Evolutionary conservation across 2,888 invertebrate genomes (phyloP), one percentile per base, ranked within the genome.

Genomic region (Monoplex corrugatus): DNA sequence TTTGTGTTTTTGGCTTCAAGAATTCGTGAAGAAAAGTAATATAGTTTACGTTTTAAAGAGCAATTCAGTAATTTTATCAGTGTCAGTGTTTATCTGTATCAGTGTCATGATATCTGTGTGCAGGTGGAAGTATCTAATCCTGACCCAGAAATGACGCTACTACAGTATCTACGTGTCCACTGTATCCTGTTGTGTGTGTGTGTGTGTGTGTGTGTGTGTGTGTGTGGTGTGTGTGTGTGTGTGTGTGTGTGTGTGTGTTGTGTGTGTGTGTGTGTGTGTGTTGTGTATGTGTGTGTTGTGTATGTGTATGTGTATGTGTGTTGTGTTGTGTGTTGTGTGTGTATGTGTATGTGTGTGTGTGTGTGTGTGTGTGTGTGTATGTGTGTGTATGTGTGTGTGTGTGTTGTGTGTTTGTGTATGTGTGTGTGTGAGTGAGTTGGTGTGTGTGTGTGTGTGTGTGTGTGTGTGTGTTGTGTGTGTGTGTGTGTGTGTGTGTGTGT

Each of bases 131-230:
- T 90, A 28, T 19, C 43, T 13, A 86, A 23, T 50, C 90, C 90
- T 0, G 91, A 91, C 44, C 90, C 91, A 40, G 89, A 90, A 80
- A 88, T 84, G 89, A 91, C 90, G 1, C 43, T 91, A n/a, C 87
- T 91, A 72, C 88, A 89, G 40, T 91, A 89, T 63, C 57, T 91
- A 6, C 88, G 91, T 23, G 84, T 45, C 2, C 82, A 90, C 44
- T 75, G 91, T 91, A 91, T 90, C 87, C 45, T 45, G 16, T 6
- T 38, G 3, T 28, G 13, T 68, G 40, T 43, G 23, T 72, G 63
- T 40, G 43, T 35, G 28, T 43, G 28, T 80, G 35, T 82, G 57
- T 5, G 19, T 13, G 44, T 87, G 50, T 2, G 28, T 13, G 89
- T 89, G 85, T 10, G 13, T 68, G 68, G 13, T 68, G 68, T 50